Conservation (phyloP, 2,113 vertebrate species). For the Mesocricetus auratus region DNA sequence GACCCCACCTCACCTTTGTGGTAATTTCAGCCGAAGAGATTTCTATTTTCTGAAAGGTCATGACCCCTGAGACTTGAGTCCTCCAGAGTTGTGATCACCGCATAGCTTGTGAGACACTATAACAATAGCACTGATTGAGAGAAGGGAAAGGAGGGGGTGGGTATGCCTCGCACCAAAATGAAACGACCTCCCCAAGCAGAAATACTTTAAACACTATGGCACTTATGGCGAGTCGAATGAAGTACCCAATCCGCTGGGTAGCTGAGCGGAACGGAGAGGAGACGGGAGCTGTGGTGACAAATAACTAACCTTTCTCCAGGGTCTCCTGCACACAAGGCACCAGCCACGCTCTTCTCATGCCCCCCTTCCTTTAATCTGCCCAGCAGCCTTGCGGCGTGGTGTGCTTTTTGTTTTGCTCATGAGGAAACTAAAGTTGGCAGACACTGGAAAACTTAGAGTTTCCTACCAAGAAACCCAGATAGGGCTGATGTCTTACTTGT, state of each 20-base stretch:
- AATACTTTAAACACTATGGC: constrained; percentile 41
- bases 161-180: not conserved
- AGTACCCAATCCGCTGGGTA: constrained; percentile 23
- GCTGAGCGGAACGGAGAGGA: constrained; percentile 19
- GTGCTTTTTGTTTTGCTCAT: not conserved
- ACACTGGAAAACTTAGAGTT: not conserved
- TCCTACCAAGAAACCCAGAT: not conserved
- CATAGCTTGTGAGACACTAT: constrained; percentile 51
- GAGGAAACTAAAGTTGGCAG: not conserved
- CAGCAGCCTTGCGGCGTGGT: not conserved
- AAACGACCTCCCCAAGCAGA: constrained; percentile 8
- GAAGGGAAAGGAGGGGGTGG: not conserved
- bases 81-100: constrained; percentile 17
- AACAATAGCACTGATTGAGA: constrained; percentile 69
- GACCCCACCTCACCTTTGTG: constrained; percentile 59
- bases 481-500: not conserved
- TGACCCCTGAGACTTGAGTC: constrained; percentile 17
- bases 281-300: constrained; percentile 13
- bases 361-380: not conserved
- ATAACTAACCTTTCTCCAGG: constrained; percentile 45
- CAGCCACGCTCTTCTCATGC: no score
- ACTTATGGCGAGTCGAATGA: constrained; percentile 34
- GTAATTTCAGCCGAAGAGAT: constrained; percentile 47
- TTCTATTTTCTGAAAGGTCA: constrained; percentile 72
- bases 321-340: not conserved